Conservation (phyloP, 1,140 invertebrate species). For the Wiebesia pumilae region DNA sequence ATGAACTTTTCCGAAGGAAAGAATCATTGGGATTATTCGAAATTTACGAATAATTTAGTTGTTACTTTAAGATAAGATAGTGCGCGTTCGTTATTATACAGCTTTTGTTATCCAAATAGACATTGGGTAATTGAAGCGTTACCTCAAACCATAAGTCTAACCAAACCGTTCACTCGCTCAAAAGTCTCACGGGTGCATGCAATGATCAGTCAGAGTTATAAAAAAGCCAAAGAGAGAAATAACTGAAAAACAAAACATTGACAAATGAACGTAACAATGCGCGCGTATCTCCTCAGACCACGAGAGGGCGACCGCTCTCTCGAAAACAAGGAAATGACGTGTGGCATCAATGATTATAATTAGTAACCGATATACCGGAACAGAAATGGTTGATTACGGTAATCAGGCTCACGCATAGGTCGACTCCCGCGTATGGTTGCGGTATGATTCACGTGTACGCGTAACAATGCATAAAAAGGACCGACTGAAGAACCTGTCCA, state of each 20-base stretch:
- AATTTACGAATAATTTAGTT: constrained; percentile 22
- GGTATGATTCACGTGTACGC: constrained; percentile 66
- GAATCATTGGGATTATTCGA: neutral
- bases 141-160: constrained; percentile 27
- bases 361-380: constrained; percentile 68
- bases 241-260: neutral
- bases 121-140: constrained; percentile 21
- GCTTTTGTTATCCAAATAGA: neutral
- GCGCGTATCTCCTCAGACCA: constrained; percentile 14
- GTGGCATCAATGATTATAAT: constrained; percentile 72
- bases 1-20: neutral
- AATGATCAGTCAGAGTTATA: neutral
- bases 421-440: constrained; percentile 37
- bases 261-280: neutral
- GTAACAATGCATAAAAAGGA: constrained; percentile 17
- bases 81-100: neutral
- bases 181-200: neutral
- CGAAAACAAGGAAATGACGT: constrained; percentile 57
- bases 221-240: constrained; percentile 9
- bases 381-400: constrained; percentile 70
- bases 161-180: neutral
- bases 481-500: neutral
- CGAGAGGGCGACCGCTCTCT: neutral
- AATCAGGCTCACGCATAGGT: constrained; percentile 68
- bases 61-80: constrained; percentile 28